phyloP scores from a whole-genome alignment of 2,113 vertebrate genomes.

The Girardinichthys multiradiatus region DNA sequence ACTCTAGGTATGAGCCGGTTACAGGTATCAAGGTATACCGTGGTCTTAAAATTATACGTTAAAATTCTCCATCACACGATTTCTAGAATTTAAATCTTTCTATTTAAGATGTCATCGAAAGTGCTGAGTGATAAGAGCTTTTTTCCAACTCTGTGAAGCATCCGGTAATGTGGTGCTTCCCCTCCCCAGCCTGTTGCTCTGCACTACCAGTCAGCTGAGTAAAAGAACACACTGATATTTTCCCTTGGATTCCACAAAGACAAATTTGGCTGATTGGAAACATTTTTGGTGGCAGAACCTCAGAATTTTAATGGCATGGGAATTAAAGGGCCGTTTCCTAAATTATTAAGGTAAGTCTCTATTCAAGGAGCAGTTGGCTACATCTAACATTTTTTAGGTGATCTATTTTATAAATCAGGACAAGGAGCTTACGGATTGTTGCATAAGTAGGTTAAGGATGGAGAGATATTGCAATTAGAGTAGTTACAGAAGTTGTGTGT shows the following conservation, averaged over 20 bases:
- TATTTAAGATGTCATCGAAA: background rate
- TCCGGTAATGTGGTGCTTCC: too few species aligned
- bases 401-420: slow-evolving; percentile 72
- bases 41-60: background rate
- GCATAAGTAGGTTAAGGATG: slow-evolving; percentile 67
- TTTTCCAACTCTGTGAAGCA: background rate
- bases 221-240: background rate
- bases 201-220: background rate
- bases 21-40: background rate
- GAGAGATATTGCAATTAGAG: slow-evolving; percentile 45
- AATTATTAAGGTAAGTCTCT: background rate
- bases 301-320: background rate
- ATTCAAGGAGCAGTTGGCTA: background rate
- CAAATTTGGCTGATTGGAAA: background rate
- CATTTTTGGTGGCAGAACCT: background rate
- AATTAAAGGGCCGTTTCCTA: background rate
- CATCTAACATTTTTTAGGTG: slow-evolving; percentile 21
- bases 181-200: background rate
- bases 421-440: slow-evolving; percentile 48
- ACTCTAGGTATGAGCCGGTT: slow-evolving; percentile 38
- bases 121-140: background rate
- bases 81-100: background rate
- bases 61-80: background rate
- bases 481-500: slow-evolving; percentile 49
- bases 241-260: too few species aligned